Percentiles rank a stretch among this genome's conserved stretches.
Conservation (phyloP, 2,113 vertebrate species). For the Pogonocichla stellata region DNA sequence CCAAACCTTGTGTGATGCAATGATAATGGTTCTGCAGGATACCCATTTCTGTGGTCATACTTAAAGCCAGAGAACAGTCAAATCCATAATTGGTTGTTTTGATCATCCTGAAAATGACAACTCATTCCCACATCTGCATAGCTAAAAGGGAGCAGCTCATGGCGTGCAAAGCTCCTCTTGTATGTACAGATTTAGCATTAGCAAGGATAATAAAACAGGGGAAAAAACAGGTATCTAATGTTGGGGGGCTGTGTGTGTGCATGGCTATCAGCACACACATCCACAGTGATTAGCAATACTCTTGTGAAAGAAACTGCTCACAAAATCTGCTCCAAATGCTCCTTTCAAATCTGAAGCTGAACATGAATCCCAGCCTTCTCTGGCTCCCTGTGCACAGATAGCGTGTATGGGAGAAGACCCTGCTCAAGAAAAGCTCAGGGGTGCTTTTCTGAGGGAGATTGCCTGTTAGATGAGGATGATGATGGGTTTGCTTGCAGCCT, state of each 20-base stretch:
- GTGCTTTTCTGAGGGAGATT: neutral
- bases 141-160: neutral
- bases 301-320: neutral
- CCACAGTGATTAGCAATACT: neutral
- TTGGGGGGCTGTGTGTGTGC: fast-evolving
- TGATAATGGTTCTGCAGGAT: neutral
- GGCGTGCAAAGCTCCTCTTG: neutral
- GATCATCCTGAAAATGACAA: neutral
- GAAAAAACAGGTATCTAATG: fast-evolving
- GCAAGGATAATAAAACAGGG: neutral
- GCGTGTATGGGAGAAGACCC: fast-evolving
- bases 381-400: neutral
- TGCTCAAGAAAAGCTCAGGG: fast-evolving
- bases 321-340: neutral
- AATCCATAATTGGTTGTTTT: neutral
- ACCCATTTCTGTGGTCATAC: neutral
- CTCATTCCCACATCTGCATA: neutral
- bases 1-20: neutral
- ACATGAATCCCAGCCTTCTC: neutral
- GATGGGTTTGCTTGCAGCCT: neutral
- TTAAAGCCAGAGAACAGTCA: neutral
- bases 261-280: neutral
- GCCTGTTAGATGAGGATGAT: neutral
- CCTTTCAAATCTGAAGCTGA: neutral
- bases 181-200: neutral